Percentiles rank a stretch among this genome's conserved stretches.
phyloP scores from a whole-genome alignment of 2,888 invertebrate genomes.

The Buathra laborator region DNA sequence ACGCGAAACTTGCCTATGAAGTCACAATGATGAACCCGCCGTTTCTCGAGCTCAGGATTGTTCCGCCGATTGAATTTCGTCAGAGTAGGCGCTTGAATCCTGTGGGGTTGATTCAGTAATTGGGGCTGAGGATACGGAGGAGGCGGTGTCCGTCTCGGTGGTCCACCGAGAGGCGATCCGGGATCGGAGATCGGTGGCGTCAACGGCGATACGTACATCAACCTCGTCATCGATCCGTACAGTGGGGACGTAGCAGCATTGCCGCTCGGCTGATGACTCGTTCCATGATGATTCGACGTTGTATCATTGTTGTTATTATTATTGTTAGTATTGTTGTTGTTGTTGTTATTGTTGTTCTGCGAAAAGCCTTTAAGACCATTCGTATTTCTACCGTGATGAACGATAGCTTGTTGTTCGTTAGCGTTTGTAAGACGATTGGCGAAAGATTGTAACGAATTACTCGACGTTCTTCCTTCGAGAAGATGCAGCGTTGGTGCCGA shows the following conservation, averaged over 20 bases:
- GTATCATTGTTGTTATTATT: constrained; percentile 77
- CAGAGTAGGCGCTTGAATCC: constrained; percentile 78
- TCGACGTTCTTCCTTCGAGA: constrained; percentile 85
- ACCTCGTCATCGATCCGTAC: constrained; percentile 87
- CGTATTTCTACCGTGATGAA: constrained; percentile 75
- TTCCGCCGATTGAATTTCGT: constrained; percentile 96
- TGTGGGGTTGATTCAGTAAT: constrained; percentile 80
- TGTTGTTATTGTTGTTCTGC: constrained; percentile 74
- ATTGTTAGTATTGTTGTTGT: constrained; percentile 70
- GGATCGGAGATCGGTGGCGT: constrained; percentile 96
- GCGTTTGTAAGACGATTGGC: constrained; percentile 74
- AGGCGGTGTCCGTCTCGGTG: constrained; percentile 91
- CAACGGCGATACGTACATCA: constrained; percentile 93
- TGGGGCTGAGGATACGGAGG: constrained; percentile 91
- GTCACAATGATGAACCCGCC: constrained; percentile 98
- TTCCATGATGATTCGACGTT: constrained; percentile 77
- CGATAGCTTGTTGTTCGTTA: constrained; percentile 78
- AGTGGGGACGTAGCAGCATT: constrained; percentile 85
- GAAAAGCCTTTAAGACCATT: constrained; percentile 79
- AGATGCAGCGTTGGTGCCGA: constrained; percentile 86
- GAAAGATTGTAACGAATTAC: constrained; percentile 62
- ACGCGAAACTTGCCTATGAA: constrained; percentile 91
- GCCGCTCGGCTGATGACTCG: constrained; percentile 78
- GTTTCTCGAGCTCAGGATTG: constrained; percentile 98
- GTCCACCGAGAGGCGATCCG: constrained; percentile 90